Evolutionary conservation across 2,888 invertebrate genomes (phyloP).

Genomic region (Metallyticus violacea): DNA sequence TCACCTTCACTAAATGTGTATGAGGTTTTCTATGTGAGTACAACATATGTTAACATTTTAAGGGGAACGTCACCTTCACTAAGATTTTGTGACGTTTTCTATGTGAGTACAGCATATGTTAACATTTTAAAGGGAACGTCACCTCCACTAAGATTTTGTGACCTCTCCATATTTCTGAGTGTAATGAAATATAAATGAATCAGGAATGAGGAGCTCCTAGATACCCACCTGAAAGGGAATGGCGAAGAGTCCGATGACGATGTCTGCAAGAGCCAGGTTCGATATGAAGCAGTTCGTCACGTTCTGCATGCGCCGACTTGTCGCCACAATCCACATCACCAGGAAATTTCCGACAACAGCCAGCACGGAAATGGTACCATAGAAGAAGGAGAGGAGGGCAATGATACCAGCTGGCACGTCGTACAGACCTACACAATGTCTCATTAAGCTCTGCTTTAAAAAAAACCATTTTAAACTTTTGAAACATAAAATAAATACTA

Average conservation of each 20-base stretch:
- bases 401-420: conserved; percentile 72
- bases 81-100: too few species aligned
- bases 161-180: background rate
- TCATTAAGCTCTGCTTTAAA: too few species aligned
- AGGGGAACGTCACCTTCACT: too few species aligned
- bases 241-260: conserved; percentile 80
- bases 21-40: too few species aligned
- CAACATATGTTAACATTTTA: too few species aligned
- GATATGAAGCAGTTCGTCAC: conserved; percentile 85
- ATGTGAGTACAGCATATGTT: too few species aligned
- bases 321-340: conserved; percentile 82
- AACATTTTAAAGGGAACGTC: too few species aligned
- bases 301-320: conserved; percentile 74
- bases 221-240: conserved; percentile 70
- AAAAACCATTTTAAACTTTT: too few species aligned
- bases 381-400: conserved; percentile 70
- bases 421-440: conserved; percentile 55
- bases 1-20: too few species aligned
- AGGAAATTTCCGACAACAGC: conserved; percentile 79
- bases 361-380: conserved; percentile 76
- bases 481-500: too few species aligned
- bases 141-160: background rate
- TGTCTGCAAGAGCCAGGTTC: conserved; percentile 81
- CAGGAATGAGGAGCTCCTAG: background rate
- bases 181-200: too few species aligned